Evolutionary conservation across 2,113 vertebrate genomes (phyloP).

Genomic region (Pterophyllum scalare): DNA sequence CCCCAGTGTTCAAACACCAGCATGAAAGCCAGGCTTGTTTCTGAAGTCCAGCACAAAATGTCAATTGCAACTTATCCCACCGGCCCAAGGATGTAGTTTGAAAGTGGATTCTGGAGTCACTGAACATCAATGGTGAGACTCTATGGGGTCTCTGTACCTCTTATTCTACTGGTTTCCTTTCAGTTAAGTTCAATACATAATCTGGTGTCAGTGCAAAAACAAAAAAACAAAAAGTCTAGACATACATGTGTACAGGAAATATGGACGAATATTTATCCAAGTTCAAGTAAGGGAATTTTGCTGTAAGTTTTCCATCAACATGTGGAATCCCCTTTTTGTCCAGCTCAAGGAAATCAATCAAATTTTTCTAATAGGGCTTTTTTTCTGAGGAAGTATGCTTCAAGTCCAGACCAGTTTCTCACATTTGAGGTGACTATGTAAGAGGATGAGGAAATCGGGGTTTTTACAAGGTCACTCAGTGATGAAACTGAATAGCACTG

Average conservation of each 20-base stretch:
- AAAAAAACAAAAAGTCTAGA: not conserved
- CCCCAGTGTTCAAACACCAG: conserved; percentile 84
- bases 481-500: not conserved
- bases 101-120: conserved; percentile 81
- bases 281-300: conserved; percentile 20
- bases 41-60: conserved; percentile 83
- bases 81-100: conserved; percentile 78
- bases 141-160: conserved; percentile 61
- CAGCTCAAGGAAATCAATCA: conserved; percentile 48
- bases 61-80: conserved; percentile 86
- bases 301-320: not conserved
- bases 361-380: conserved; percentile 21
- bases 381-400: conserved; percentile 55
- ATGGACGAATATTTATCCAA: not conserved
- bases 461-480: not conserved
- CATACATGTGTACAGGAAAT: conserved; percentile 25
- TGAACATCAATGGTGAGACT: conserved; percentile 72
- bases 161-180: conserved; percentile 36
- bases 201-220: conserved; percentile 4
- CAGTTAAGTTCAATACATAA: conserved; percentile 4
- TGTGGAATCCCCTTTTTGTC: conserved; percentile 54
- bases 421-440: not conserved
- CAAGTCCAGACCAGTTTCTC: conserved; percentile 25
- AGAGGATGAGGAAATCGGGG: conserved; percentile 47
- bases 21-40: conserved; percentile 86